Evolutionary conservation across 1,140 invertebrate species (phyloP).

Genomic region (Oryzaephilus surinamensis): DNA sequence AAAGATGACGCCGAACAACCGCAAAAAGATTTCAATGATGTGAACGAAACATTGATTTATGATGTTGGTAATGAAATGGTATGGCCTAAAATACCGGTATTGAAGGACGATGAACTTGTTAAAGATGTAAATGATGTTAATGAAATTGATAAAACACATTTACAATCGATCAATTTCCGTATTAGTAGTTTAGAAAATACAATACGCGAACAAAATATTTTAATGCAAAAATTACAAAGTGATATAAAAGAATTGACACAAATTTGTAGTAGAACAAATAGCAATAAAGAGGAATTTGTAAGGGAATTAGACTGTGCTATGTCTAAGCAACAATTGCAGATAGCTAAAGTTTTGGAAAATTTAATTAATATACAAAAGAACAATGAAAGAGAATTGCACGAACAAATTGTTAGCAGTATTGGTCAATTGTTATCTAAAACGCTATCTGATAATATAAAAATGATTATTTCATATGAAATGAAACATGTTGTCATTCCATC

Average conservation of each 20-base stretch:
- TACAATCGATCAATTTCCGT: slow-evolving; percentile 24
- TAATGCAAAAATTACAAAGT: slow-evolving; percentile 34
- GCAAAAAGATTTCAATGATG: slow-evolving; percentile 13
- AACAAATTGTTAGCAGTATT: slow-evolving; percentile 34
- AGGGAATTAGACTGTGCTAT: slow-evolving; percentile 30
- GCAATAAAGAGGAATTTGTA: slow-evolving; percentile 21
- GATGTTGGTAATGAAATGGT: slow-evolving; percentile 34
- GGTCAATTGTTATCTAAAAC: slow-evolving; percentile 37
- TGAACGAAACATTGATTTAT: slow-evolving; percentile 36
- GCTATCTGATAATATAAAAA: slow-evolving; percentile 38
- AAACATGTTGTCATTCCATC: slow-evolving; percentile 42
- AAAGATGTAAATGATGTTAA: slow-evolving; percentile 23
- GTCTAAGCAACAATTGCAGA: slow-evolving; percentile 38
- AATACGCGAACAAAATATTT: slow-evolving; percentile 31
- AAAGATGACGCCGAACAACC: slow-evolving; percentile 15
- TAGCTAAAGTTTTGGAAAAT: slow-evolving; percentile 33
- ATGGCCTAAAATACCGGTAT: slow-evolving; percentile 41
- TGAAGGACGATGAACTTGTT: slow-evolving; percentile 35
- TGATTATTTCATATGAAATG: slow-evolving; percentile 37
- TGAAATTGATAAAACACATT: slow-evolving; percentile 15
- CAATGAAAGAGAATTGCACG: slow-evolving; percentile 39
- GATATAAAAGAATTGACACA: slow-evolving; percentile 31
- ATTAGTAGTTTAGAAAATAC: slow-evolving; percentile 26
- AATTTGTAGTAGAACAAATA: slow-evolving; percentile 31
- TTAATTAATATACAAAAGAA: slow-evolving; percentile 25